These are phyloP conservation scores for Drosophila tanythrix DNA, from an alignment of 2,888 invertebrate species.

Conservation along the genomic window DNA sequence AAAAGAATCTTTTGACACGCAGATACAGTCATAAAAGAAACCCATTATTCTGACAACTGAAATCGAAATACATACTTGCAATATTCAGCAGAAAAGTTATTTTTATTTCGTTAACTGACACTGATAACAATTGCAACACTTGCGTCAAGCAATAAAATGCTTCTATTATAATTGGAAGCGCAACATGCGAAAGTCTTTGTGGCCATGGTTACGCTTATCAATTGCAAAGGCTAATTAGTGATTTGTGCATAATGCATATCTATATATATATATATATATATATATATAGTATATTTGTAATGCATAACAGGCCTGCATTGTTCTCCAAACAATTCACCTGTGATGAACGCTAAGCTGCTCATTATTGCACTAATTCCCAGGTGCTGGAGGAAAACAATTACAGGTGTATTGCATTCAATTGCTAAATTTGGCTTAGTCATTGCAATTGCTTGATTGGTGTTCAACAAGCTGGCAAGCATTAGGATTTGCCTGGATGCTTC, in stretches of 20 bases:
- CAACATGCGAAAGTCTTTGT: neutral
- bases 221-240: neutral
- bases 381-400: too few species aligned
- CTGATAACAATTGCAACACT: neutral
- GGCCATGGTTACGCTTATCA: neutral
- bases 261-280: neutral
- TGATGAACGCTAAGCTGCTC: too few species aligned
- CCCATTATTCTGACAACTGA: neutral
- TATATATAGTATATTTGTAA: too few species aligned
- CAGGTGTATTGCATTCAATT: too few species aligned
- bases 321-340: too few species aligned
- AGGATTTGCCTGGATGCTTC: neutral
- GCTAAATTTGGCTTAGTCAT: too few species aligned
- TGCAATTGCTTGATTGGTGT: neutral
- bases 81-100: neutral
- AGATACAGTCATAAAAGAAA: neutral
- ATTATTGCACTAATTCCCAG: too few species aligned
- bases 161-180: neutral
- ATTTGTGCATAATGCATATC: neutral
- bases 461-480: neutral
- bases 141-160: neutral
- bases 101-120: neutral
- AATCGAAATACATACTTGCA: neutral
- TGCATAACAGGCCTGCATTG: too few species aligned
- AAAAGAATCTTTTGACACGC: neutral